Evolutionary conservation across 2,113 vertebrate species (phyloP).

Genomic region (Tylochromis polylepis): DNA sequence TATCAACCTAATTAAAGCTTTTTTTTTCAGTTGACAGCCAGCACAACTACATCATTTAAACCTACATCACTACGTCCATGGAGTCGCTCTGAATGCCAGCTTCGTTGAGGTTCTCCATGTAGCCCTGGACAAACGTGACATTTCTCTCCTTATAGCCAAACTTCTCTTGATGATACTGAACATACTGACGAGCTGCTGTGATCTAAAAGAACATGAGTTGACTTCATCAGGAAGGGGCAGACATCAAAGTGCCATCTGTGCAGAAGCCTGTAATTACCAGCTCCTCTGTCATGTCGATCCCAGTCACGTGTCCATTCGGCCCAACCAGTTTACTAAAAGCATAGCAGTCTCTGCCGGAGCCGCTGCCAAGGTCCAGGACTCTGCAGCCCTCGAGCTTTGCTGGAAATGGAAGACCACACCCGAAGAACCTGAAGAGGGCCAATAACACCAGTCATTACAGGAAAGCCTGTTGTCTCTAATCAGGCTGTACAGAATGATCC

Average conservation of each 20-base stretch:
- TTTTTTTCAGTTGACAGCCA: background rate
- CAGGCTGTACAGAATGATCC: background rate
- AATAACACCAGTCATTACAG: background rate
- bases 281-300: conserved; percentile 80
- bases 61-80: conserved; percentile 66
- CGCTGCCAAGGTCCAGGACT: conserved; percentile 83
- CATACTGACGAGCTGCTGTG: conserved; percentile 41
- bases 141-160: conserved; percentile 68
- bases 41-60: background rate
- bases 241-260: background rate
- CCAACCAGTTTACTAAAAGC: conserved; percentile 82
- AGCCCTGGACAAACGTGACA: conserved; percentile 58
- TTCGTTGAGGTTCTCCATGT: conserved; percentile 70
- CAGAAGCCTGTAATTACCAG: conserved; percentile 65
- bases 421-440: conserved; percentile 76
- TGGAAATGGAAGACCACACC: conserved; percentile 82
- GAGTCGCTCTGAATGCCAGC: conserved; percentile 60
- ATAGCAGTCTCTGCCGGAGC: conserved; percentile 82
- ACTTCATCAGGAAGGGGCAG: background rate
- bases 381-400: conserved; percentile 73
- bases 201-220: conserved; percentile 34
- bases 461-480: background rate
- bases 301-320: conserved; percentile 73
- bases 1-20: background rate
- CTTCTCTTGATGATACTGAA: conserved; percentile 67